These are phyloP conservation scores for Lithobates sylvaticus DNA, from an alignment of 2,797 vertebrate genomes.

Conservation along the genomic window DNA sequence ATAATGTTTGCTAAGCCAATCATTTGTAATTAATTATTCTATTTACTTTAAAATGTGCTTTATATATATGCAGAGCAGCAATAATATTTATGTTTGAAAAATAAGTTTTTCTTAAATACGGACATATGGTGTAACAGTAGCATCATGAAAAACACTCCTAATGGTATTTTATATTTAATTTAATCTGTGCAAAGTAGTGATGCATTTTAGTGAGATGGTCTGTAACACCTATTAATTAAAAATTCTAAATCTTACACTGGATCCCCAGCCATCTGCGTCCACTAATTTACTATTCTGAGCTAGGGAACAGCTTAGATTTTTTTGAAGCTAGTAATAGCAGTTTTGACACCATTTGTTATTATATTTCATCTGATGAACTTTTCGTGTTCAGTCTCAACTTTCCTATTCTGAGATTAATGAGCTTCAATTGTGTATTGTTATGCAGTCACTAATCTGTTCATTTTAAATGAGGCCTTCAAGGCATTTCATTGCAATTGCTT, in stretches of 20 bases:
- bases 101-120: constrained; percentile 15
- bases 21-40: not conserved
- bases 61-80: not conserved
- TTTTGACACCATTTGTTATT: constrained; percentile 31
- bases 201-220: constrained; percentile 70
- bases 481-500: constrained; percentile 44
- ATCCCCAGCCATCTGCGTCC: constrained; percentile 65
- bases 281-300: constrained; percentile 66
- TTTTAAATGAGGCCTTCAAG: constrained; percentile 34
- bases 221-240: constrained; percentile 69
- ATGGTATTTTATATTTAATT: constrained; percentile 69
- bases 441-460: constrained; percentile 41
- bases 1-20: not conserved
- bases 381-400: constrained; percentile 29
- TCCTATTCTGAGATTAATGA: constrained; percentile 29
- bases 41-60: not conserved
- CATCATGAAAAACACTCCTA: constrained; percentile 73
- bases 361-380: constrained; percentile 57
- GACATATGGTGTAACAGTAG: constrained; percentile 73
- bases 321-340: not conserved
- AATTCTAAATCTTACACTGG: constrained; percentile 70
- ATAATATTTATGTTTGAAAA: not conserved
- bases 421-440: constrained; percentile 48
- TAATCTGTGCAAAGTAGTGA: constrained; percentile 71
- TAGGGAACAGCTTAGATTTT: not conserved